Percentiles rank a stretch among this genome's conserved stretches.
Conservation (phyloP, 1,140 invertebrate genomes). For the Cataglyphis hispanica region DNA sequence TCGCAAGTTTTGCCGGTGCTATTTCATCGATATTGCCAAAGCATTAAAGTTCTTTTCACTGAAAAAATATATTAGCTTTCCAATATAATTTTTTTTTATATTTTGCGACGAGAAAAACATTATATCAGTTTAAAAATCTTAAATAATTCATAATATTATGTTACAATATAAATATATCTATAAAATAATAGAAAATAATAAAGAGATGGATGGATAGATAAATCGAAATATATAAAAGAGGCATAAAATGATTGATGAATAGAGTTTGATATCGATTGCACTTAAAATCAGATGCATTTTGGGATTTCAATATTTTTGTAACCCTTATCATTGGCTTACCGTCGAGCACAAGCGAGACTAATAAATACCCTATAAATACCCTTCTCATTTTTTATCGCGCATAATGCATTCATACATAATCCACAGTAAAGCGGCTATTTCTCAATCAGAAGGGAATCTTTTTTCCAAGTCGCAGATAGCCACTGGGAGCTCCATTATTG, state of each 20-base stretch:
- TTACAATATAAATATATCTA: not conserved
- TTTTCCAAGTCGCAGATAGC: not conserved
- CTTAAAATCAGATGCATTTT: not conserved
- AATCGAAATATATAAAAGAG: not conserved
- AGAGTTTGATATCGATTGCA: not conserved
- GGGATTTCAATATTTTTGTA: not conserved
- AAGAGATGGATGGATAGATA: too few relatives aligned
- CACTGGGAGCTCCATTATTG: slow-evolving; percentile 13
- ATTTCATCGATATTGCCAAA: slow-evolving; percentile 22
- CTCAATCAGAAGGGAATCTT: not conserved
- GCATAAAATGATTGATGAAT: not conserved
- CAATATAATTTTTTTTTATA: not conserved
- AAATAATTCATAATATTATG: not conserved
- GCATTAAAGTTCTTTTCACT: slow-evolving; percentile 1
- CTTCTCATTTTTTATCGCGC: not conserved
- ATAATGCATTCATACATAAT: slow-evolving; percentile 27
- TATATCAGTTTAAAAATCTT: not conserved
- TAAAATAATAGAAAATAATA: not conserved
- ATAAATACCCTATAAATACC: not conserved
- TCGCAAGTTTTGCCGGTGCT: slow-evolving; percentile 26
- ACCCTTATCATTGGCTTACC: not conserved
- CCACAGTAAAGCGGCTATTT: not conserved
- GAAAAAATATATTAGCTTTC: slow-evolving; percentile 16
- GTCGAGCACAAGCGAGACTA: not conserved
- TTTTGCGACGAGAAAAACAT: slow-evolving; percentile 11